Evolutionary conservation across 2,888 invertebrate species (phyloP).

Genomic region (Brachyptera putata): DNA sequence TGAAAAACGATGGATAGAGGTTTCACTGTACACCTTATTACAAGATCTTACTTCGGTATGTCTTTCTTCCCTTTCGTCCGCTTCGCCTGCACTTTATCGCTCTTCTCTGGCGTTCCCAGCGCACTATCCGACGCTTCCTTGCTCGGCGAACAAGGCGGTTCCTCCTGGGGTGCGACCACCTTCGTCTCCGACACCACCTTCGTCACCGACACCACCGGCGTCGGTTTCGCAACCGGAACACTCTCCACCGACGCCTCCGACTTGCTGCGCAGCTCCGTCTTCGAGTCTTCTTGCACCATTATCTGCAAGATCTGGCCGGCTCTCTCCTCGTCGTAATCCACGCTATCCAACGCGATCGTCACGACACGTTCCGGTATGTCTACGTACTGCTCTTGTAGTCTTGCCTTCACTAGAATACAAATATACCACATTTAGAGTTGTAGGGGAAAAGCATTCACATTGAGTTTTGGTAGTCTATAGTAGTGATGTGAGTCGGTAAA

Average conservation of each 20-base stretch:
- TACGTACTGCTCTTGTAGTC: conserved; percentile 67
- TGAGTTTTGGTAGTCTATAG: too few relatives aligned
- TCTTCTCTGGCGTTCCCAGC: conserved; percentile 24
- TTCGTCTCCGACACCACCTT: neutral
- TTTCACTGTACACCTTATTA: too few relatives aligned
- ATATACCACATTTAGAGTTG: too few relatives aligned
- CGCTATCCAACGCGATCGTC: conserved; percentile 81
- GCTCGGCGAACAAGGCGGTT: conserved; percentile 21
- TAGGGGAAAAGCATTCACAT: too few relatives aligned
- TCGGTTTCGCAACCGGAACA: neutral
- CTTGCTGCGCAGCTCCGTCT: conserved; percentile 26
- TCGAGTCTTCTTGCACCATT: conserved; percentile 62
- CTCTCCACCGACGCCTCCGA: neutral
- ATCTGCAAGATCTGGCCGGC: conserved; percentile 75
- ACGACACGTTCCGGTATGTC: conserved; percentile 77
- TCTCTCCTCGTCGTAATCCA: conserved; percentile 76
- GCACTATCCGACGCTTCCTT: conserved; percentile 6
- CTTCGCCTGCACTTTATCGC: conserved; percentile 42
- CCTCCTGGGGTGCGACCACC: conserved; percentile 24
- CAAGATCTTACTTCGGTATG: conserved; percentile 45
- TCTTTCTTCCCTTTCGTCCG: conserved; percentile 46
- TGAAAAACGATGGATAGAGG: too few relatives aligned
- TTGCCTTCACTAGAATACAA: conserved; percentile 58
- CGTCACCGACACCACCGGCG: neutral
- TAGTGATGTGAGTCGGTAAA: too few relatives aligned